These are phyloP conservation scores for Anabas testudineus DNA, from an alignment of 2,797 vertebrate genomes.

Conservation along the genomic window DNA sequence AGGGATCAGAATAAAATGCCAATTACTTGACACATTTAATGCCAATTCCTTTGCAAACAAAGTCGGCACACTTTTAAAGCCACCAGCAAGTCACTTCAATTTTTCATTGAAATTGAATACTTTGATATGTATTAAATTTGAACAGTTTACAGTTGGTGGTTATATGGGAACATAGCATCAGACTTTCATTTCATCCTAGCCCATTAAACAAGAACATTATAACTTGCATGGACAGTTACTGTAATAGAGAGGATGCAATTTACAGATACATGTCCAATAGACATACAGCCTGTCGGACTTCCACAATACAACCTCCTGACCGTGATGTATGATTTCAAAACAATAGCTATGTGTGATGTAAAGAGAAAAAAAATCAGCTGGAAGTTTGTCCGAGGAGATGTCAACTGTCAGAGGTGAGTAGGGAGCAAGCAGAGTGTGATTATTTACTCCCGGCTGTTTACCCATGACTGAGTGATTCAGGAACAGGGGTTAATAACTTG, in stretches of 20 bases:
- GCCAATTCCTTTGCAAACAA: conserved; percentile 1
- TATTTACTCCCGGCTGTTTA: conserved; percentile 75
- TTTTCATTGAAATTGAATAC: conserved; percentile 1
- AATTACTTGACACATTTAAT: not conserved
- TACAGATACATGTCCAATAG: conserved; percentile 37
- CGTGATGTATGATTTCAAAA: conserved; percentile 41
- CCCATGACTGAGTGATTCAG: conserved; percentile 70
- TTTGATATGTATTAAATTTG: conserved; percentile 11
- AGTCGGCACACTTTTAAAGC: not conserved
- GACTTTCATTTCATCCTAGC: conserved; percentile 35
- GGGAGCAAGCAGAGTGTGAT: conserved; percentile 54
- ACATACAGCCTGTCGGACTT: conserved; percentile 43
- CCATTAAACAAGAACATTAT: conserved; percentile 52
- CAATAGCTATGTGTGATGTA: conserved; percentile 38
- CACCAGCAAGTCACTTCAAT: conserved; percentile 6
- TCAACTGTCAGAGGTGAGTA: conserved; percentile 65
- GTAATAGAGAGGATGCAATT: conserved; percentile 59
- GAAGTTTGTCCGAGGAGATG: conserved; percentile 61
- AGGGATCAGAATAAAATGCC: not conserved
- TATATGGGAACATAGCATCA: conserved; percentile 39
- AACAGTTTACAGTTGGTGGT: conserved; percentile 15
- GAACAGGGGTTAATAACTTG: conserved; percentile 80
- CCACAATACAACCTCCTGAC: not conserved
- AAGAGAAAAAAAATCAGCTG: conserved; percentile 15
- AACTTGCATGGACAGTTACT: conserved; percentile 46